phyloP scores from a whole-genome alignment of 1,140 invertebrate species.

The Parasteatoda tepidariorum region DNA sequence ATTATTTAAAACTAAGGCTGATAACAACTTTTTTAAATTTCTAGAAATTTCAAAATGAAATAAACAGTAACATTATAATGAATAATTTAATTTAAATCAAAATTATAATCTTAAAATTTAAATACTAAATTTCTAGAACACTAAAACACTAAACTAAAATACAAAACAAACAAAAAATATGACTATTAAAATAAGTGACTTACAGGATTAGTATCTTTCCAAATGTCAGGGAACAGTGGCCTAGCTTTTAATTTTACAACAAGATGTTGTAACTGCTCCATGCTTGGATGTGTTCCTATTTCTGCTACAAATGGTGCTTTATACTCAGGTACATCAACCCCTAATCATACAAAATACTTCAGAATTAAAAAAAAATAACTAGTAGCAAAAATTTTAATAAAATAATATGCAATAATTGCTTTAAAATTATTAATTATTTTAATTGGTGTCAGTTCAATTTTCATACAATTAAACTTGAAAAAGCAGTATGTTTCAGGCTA shows the following conservation, averaged over 20 bases:
- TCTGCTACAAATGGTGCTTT: constrained; percentile 84
- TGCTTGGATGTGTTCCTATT: constrained; percentile 79
- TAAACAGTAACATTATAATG: background rate
- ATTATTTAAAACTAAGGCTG: no score
- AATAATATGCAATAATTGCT: no score
- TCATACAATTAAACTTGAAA: no score
- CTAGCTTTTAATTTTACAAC: constrained; percentile 87
- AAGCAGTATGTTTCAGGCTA: no score
- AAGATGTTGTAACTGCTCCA: constrained; percentile 82
- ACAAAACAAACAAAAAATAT: no score
- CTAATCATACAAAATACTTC: background rate
- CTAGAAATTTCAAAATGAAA: background rate
- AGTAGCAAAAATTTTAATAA: no score
- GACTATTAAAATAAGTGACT: constrained; percentile 53
- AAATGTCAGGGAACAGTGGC: constrained; percentile 79
- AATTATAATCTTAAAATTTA: background rate
- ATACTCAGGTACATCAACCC: constrained; percentile 77
- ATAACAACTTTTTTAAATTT: background rate
- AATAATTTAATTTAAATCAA: background rate
- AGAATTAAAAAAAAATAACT: background rate
- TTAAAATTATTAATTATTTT: no score
- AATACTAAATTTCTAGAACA: no score
- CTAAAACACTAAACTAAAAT: no score
- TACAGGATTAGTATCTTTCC: constrained; percentile 74
- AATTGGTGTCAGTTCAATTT: no score